Conservation (phyloP, 2,113 vertebrate species). For the Ageneiosus marmoratus region DNA sequence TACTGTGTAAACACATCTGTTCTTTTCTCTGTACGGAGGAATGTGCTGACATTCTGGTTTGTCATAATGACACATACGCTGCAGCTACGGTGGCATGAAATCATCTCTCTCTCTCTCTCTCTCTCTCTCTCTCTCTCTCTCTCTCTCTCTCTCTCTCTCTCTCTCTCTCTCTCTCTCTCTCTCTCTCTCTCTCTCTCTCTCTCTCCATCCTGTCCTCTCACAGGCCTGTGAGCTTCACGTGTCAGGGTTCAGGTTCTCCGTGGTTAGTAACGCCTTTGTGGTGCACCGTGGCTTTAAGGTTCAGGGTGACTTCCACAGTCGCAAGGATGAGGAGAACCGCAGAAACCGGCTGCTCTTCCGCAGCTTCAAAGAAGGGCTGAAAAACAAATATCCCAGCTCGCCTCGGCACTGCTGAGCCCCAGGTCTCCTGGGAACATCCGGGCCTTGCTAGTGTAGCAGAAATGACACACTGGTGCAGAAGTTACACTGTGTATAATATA, state of each 20-base stretch:
- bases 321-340: slow-evolving; percentile 87
- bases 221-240: slow-evolving; percentile 89
- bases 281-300: slow-evolving; percentile 89
- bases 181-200: background rate
- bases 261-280: slow-evolving; percentile 85
- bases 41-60: background rate
- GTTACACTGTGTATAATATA: background rate
- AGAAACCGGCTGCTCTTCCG: slow-evolving; percentile 85
- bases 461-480: background rate
- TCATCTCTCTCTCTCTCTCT: background rate
- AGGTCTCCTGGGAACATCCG: background rate
- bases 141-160: background rate
- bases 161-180: background rate
- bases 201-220: background rate
- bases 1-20: too few species aligned
- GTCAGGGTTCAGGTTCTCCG: slow-evolving; percentile 82
- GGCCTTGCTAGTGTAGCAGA: too few species aligned
- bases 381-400: slow-evolving; percentile 82
- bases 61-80: background rate
- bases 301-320: slow-evolving; percentile 83
- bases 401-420: slow-evolving; percentile 77
- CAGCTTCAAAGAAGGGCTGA: slow-evolving; percentile 88
- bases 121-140: background rate
- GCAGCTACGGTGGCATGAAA: background rate
- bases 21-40: background rate